Conservation (phyloP, 2,113 vertebrate species). For the Ictalurus punctatus region DNA sequence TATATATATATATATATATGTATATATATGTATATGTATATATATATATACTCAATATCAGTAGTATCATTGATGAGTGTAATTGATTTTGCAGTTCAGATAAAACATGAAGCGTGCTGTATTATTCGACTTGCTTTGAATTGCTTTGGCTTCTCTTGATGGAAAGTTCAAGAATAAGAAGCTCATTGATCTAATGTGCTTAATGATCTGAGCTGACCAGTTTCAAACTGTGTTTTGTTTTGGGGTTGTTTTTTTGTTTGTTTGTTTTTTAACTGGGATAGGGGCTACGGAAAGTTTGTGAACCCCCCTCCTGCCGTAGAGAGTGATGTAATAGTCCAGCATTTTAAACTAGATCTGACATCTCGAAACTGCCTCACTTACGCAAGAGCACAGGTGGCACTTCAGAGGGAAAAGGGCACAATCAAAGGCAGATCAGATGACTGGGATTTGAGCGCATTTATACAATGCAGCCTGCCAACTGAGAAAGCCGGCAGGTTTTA, state of each 20-base stretch:
- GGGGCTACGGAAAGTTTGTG: not conserved
- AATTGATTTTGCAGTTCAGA: not conserved
- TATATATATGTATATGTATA: too few species aligned
- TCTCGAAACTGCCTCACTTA: slow-evolving; percentile 60
- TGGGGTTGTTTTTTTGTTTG: not conserved
- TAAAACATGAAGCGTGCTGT: not conserved
- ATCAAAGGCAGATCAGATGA: slow-evolving; percentile 67
- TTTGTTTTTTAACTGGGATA: too few species aligned
- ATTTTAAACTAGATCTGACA: slow-evolving; percentile 52
- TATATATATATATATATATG: too few species aligned
- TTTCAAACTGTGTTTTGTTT: slow-evolving; percentile 31
- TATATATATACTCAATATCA: too few species aligned
- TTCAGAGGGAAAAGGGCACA: slow-evolving; percentile 50
- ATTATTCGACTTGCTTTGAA: not conserved
- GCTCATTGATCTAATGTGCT: not conserved
- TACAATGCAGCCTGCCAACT: slow-evolving; percentile 51
- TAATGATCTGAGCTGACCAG: slow-evolving; percentile 61
- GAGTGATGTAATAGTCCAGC: slow-evolving; percentile 69
- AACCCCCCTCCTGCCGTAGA: not conserved
- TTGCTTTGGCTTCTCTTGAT: not conserved
- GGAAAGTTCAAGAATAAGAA: not conserved
- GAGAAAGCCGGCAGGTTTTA: slow-evolving; percentile 16
- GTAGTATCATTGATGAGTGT: not conserved
- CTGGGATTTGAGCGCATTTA: slow-evolving; percentile 62
- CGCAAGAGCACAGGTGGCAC: slow-evolving; percentile 69